Conservation (phyloP, 2,797 vertebrate genomes). For the Rhynchotus rufescens region DNA sequence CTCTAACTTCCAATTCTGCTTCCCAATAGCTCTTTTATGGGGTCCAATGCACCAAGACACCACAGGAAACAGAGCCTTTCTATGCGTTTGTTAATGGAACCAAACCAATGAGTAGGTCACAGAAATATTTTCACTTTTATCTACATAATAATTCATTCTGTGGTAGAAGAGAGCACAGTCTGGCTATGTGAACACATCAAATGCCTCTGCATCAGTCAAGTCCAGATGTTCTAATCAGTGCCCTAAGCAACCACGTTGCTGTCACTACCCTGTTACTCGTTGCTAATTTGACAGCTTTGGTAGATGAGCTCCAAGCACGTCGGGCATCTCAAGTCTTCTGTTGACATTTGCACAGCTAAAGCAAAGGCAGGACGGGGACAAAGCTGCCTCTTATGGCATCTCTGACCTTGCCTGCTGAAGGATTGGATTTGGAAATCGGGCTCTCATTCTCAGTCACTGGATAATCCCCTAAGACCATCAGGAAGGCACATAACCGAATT, state of each 20-base stretch:
- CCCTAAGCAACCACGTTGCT: neutral
- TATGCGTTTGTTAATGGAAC: too few species aligned
- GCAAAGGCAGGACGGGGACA: neutral
- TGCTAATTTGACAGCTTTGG: neutral
- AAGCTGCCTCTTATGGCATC: fast-evolving
- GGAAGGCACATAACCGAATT: neutral
- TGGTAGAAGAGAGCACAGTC: too few species aligned
- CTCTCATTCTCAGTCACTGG: fast-evolving
- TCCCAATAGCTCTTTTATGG: fast-evolving
- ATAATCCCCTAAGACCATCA: neutral
- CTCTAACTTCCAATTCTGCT: too few species aligned
- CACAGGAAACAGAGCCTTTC: neutral
- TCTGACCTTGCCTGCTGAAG: fast-evolving
- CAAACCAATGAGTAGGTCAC: too few species aligned
- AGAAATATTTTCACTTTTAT: neutral
- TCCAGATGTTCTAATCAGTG: neutral
- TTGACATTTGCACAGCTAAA: neutral
- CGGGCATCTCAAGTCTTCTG: neutral
- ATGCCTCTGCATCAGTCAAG: neutral
- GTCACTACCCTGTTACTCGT: neutral
- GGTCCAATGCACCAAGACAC: neutral
- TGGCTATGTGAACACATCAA: neutral
- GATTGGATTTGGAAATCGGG: neutral
- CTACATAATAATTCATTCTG: neutral
- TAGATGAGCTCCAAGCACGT: fast-evolving